Evolutionary conservation across 2,797 vertebrate genomes (phyloP).

Genomic region (Epinephelus coioides): DNA sequence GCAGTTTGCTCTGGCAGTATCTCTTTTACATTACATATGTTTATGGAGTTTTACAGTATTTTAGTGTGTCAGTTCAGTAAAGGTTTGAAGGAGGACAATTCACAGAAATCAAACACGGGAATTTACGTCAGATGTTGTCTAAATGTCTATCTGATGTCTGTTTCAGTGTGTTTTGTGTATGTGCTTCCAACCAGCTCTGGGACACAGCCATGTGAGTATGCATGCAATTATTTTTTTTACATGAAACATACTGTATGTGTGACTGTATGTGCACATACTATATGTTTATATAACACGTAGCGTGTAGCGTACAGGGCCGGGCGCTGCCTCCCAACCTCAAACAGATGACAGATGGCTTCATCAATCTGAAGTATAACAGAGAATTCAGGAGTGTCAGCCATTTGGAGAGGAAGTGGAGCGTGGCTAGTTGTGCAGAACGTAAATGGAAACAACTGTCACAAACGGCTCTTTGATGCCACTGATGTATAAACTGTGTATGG

Average conservation of each 20-base stretch:
- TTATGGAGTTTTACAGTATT: background rate
- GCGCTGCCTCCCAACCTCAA: conserved; percentile 6
- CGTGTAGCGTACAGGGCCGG: background rate
- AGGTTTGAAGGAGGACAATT: background rate
- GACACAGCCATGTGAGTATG: background rate
- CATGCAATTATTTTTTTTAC: conserved; percentile 10
- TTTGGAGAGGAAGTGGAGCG: conserved; percentile 60
- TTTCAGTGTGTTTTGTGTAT: background rate
- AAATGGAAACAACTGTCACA: conserved; percentile 54
- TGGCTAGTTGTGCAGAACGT: conserved; percentile 32
- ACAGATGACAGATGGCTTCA: conserved; percentile 66
- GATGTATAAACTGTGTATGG: conserved; percentile 27
- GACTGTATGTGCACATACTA: conserved; percentile 1
- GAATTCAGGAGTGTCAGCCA: conserved; percentile 35
- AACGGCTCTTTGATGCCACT: conserved; percentile 41
- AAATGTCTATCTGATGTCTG: background rate
- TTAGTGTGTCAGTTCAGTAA: conserved; percentile 8
- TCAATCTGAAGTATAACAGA: conserved; percentile 53
- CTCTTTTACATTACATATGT: background rate
- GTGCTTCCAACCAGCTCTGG: background rate
- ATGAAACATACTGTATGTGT: conserved; percentile 21
- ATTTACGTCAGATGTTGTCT: background rate
- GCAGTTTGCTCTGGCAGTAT: background rate
- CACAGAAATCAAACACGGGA: background rate
- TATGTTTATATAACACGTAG: conserved; percentile 26